Evolutionary conservation across 2,113 vertebrate genomes (phyloP), one percentile per base, ranked within the genome.

Genomic region (Rhynchomys soricoides): DNA sequence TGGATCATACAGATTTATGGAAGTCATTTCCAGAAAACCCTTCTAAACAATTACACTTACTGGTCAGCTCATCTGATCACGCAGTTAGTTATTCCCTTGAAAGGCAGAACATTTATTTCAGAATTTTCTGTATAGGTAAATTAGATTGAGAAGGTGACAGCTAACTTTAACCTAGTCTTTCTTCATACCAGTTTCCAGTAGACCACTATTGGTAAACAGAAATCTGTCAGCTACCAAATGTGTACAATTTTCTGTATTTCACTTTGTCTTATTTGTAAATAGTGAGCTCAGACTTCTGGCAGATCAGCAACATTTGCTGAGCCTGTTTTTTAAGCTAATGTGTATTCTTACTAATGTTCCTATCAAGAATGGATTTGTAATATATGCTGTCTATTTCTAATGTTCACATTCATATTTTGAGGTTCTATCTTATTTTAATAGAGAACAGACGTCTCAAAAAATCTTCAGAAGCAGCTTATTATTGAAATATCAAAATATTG

Each of bases 211-310:
- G 98, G 98, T 98, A 98, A 97, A 98, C 98, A 98, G 97, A 98
- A 98, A 98, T 97, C 97, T 98, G 97, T 98, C 98, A 98, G 96
- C 98, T 98, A 98, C 98, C 98, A 99, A 99, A 99, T 99, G 98
- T 99, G 98, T 99, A 99, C 98, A 98, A 98, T 98, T 98, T 98
- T 97, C 98, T 99, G 98, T 99, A 98, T 98, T 96, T 99, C 98
- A 99, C 98, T 98, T 98, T 99, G 98, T 99, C 98, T 99, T 99
- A 99, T 98, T 98, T 99, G 98, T 99, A 99, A 98, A 99, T 99
- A 99, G 95, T 98, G 98, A 98, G 98, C 96, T 98, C 97, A 98
- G 98, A 98, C 98, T 98, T 98, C 97, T 98, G 97, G 97, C 98
- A 98, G 98, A 55, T 98, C 98, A 96, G 98, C 98, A 98, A 99